phyloP scores from a whole-genome alignment of 2,797 vertebrate genomes.

The Orestias chungarensis region DNA sequence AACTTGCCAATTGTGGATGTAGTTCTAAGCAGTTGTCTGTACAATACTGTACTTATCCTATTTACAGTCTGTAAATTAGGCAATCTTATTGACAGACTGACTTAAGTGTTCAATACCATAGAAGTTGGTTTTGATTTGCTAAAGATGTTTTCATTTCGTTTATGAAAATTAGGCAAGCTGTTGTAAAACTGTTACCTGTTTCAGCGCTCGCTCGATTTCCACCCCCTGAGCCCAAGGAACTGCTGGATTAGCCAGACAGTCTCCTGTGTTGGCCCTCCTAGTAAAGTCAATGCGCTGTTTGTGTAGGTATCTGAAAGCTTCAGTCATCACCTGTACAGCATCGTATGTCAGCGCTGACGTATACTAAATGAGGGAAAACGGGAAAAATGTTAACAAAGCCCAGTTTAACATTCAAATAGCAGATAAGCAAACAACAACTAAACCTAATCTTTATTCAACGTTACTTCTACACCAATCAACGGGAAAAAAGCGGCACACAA shows the following conservation, averaged over 20 bases:
- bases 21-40: background rate
- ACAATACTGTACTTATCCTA: background rate
- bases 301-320: slow-evolving; percentile 95
- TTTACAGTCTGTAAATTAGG: background rate
- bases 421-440: background rate
- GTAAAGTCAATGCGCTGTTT: slow-evolving; percentile 97
- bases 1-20: background rate
- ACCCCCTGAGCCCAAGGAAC: slow-evolving; percentile 98
- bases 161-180: background rate
- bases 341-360: slow-evolving; percentile 98
- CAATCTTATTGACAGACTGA: background rate
- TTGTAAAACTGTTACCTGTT: slow-evolving; percentile 84
- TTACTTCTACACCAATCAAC: background rate
- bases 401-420: background rate
- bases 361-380: slow-evolving; percentile 78
- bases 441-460: background rate
- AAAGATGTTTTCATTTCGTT: background rate
- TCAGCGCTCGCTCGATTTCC: slow-evolving; percentile 96
- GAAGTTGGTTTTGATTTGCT: background rate
- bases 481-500: background rate
- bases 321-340: slow-evolving; percentile 98
- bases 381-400: background rate
- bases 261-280: slow-evolving; percentile 92
- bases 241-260: slow-evolving; percentile 97
- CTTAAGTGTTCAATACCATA: background rate